Base-by-base conservation (phyloP, 1,140 invertebrate species). In the Drosophila kikkawai region DNA sequence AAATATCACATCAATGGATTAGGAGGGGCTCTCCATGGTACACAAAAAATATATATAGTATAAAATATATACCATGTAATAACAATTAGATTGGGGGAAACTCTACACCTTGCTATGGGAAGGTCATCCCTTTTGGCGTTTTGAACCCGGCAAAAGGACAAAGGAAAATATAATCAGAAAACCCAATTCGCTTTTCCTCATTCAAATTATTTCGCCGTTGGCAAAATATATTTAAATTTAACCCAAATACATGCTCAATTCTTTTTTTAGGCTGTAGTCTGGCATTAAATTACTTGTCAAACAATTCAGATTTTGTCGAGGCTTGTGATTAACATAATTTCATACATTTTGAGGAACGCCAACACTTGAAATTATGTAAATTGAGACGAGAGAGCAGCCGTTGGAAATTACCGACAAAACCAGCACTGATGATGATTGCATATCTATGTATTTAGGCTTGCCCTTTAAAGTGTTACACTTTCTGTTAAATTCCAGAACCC, bases 321-420 rank as follows among this genome's bases (percentile, higher is more conserved):
- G 13, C n/a, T 39, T 56, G 51, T 73, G 70, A 74, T 73, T 74
- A 73, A 34, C 70, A 74, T 74, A 74, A 73, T 74, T 73, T 51
- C 36, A 60, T 26, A 57, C 41, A 44, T 34, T 45, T 59, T 53
- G 67, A 73, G 50, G 53, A 59, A 51, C 12, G 36, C 42, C 65
- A 70, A 36, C 44, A 50, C 69, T 73, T 73, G 37, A 39, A 73
- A 73, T 73, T 73, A 73, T 73, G 70, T 32, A 73, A 73, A 73
- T 60, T 70, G 29, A 22, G 36, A 22, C 48, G 36, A 15, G 64
- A 22, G 19, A 29, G 22, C 47, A 70, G 39, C n/a, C 61, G 41
- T 12, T n/a, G 26, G 29, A 32, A 69, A 68, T 53, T 68, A 69
- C 29, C 7, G 22, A 44, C 29, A 22, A 36, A 48, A n/a, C 12